Base-by-base conservation (phyloP, 2,888 invertebrate species). In the Cyrtodaria siliqua region DNA sequence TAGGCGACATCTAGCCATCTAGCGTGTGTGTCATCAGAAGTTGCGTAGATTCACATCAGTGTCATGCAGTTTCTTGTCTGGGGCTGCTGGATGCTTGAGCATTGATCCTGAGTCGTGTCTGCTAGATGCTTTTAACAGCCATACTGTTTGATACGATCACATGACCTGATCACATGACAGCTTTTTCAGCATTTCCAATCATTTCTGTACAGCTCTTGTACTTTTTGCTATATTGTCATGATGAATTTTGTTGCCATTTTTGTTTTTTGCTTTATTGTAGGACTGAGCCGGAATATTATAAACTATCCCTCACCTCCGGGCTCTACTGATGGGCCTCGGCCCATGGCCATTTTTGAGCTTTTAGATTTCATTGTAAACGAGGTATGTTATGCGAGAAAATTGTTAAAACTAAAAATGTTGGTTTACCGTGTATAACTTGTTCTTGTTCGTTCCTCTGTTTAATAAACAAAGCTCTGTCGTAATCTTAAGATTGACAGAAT, bases 321-420 rank as follows among this genome's bases (percentile, higher is more conserved):
- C 72, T 84, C 86, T 57, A 33, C 33, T 12, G 91, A 93, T 77
- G 93, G 92, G 72, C 93, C 93, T 49, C 85, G 93, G 90, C 97
- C 97, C 26, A 98, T 99, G 98, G 99, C 99, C 47, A 99, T 99
- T 93, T 99, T 99, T 94, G 99, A 99, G 94, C 94, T 99, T 76
- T 94, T 99, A 56, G 99, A 99, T 94, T 99, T 99, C 93, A 99
- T 99, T 91, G 99, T 99, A 9, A 99, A 99, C 94, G 98, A 99
- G 92, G 92, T 92, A 91, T 88, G 91, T 92, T 86, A 82, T 57
- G 75, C 57, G 75, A 74, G 64, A 55, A 27, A 38, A 26, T 33
- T 49, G 67, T 59, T 67, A 29, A 42, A 64, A 33, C 33, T 33
- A 33, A 33, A 33, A 8, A 8, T 33, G 33, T 33, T 4, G 33